Evolutionary conservation across 2,888 invertebrate species (phyloP).

Genomic region (Nipponacmea schrenckii): DNA sequence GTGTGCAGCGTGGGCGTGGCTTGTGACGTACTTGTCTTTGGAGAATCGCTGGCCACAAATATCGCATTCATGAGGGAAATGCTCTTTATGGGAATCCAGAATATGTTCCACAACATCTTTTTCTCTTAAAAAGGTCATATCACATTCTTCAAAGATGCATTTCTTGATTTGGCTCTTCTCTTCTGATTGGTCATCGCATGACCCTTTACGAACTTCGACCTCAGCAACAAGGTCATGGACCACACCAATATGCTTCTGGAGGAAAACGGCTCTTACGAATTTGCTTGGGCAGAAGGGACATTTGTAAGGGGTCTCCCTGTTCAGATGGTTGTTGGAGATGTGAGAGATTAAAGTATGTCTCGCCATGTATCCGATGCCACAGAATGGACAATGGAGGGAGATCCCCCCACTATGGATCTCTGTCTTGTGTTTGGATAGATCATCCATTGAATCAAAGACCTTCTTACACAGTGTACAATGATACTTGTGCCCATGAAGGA

Average conservation of each 20-base stretch:
- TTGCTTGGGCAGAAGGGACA: constrained; percentile 1
- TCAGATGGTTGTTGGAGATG: neutral
- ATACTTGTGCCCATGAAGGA: neutral
- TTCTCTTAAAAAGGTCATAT: neutral
- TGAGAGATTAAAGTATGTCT: neutral
- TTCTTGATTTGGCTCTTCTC: neutral
- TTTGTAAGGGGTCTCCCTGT: neutral
- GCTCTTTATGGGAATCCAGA: neutral
- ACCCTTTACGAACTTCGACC: neutral
- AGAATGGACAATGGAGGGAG: neutral
- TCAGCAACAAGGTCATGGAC: neutral
- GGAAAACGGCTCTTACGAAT: neutral
- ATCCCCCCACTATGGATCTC: neutral
- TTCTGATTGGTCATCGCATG: neutral
- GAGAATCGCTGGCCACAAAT: neutral
- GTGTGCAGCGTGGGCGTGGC: neutral
- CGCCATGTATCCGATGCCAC: neutral
- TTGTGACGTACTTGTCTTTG: neutral
- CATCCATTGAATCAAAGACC: constrained; percentile 1
- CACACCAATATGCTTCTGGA: constrained; percentile 3
- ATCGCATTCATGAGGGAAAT: neutral
- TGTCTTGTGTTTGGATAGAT: neutral
- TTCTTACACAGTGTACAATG: constrained; percentile 1
- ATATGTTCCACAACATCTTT: neutral
- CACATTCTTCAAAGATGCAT: neutral